Percentiles rank a stretch among this genome's conserved stretches.
These are phyloP conservation scores for Pocillopora verrucosa DNA, from an alignment of 64 coral and sea anemone species.

Conservation along the genomic window DNA sequence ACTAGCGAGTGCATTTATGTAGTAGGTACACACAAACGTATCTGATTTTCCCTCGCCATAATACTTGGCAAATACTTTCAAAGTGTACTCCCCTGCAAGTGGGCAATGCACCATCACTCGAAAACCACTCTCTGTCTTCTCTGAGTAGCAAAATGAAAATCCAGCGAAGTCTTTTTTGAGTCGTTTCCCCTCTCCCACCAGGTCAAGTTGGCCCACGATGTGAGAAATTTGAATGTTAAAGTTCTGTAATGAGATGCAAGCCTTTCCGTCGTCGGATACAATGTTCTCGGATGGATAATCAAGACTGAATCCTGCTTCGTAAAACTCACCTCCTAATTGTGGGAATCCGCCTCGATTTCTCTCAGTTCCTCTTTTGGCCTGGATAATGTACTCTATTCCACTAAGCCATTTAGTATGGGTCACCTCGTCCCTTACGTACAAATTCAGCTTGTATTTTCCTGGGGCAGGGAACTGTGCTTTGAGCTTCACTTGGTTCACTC, in stretches of 20 bases:
- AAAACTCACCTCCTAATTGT: conserved; percentile 51
- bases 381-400: conserved; percentile 71
- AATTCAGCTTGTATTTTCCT: conserved; percentile 61
- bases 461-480: conserved; percentile 70
- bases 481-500: conserved; percentile 50
- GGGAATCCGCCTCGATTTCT: conserved; percentile 80
- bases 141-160: conserved; percentile 40
- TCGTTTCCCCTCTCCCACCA: conserved; percentile 12
- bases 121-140: conserved; percentile 50
- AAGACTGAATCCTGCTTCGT: conserved; percentile 61
- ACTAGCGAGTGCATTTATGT: conserved; percentile 49
- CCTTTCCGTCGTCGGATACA: conserved; percentile 55
- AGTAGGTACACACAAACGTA: conserved; percentile 65
- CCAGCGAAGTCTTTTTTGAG: conserved; percentile 66
- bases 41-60: conserved; percentile 7
- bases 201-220: conserved; percentile 39
- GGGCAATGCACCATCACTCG: conserved; percentile 69
- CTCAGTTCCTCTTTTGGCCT: conserved; percentile 45
- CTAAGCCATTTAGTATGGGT: conserved; percentile 47
- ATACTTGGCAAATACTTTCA: conserved; percentile 73
- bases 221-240: conserved; percentile 49
- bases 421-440: conserved; percentile 41
- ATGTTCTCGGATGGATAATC: conserved; percentile 73
- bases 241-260: conserved; percentile 44
- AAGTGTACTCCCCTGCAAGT: conserved; percentile 62